A percentile compares a stretch with the other conserved stretches of the same genome.
phyloP scores from a whole-genome alignment of 2,113 vertebrate genomes.

The Eurypyga helias region DNA sequence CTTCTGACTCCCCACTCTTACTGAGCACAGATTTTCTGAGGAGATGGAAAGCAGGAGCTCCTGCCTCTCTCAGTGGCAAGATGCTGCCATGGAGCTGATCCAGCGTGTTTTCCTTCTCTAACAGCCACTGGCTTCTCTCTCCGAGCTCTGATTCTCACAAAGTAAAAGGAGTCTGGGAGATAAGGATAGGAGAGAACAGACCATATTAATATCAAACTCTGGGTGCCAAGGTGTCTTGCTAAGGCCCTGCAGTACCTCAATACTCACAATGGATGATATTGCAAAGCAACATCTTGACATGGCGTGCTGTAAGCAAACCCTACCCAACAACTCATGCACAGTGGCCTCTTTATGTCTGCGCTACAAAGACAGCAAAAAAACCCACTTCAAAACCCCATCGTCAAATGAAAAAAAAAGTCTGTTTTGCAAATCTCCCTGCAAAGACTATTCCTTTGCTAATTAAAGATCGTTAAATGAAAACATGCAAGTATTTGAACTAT shows the following conservation, averaged over 20 bases:
- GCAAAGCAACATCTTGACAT: not conserved
- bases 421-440: constrained; percentile 43
- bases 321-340: not conserved
- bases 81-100: not conserved
- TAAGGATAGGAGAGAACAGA: not conserved
- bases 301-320: not conserved
- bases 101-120: not conserved
- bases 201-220: not conserved
- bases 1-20: not conserved
- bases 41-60: not conserved
- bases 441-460: constrained; percentile 63
- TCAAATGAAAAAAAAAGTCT: constrained; percentile 29
- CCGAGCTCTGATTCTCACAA: not conserved
- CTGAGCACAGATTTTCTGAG: fast-evolving
- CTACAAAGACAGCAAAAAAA: not conserved
- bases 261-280: not conserved
- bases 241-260: not conserved
- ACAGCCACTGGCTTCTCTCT: not conserved
- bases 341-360: not conserved
- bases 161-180: not conserved
- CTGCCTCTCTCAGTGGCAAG: not conserved
- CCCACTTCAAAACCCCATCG: constrained; percentile 28
- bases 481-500: constrained; percentile 10
- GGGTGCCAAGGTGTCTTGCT: not conserved
- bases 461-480: constrained; percentile 57